Base-by-base conservation (phyloP, 2,113 vertebrate species). In the Oreamnos americanus region DNA sequence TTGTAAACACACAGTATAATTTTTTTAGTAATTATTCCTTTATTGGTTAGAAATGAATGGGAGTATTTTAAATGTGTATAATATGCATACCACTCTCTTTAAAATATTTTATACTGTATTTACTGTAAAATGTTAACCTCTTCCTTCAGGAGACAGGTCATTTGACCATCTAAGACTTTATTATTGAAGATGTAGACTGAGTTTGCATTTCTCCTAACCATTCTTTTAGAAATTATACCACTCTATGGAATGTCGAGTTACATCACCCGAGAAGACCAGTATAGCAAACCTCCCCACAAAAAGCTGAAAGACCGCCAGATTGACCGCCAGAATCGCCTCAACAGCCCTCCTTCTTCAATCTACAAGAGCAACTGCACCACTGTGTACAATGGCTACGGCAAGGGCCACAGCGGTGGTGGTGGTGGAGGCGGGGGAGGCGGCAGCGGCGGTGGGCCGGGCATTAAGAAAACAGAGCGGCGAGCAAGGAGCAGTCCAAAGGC, bases 241-340 rank as follows among this genome's bases (percentile, higher is more conserved):
- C 99, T 99, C 94, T 99, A 99, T 4, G 99, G 99, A 82, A 99
- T 99, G 99, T 99, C 99, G 36, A 99, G 99, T 99, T 99, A 99
- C 96, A 99, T 99, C 71, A 99, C 99, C 93, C 98, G 99, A 95
- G 99, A 99, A 97, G 99, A 99, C 89, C 99, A 99, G 90, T 99
- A 99, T 99, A 99, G 98, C 98, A 99, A 99, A 97, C 99, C 99
- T 15, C 99, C 99, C 71, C 99, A 99, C 98, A 99, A 99, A 98
- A 99, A 99, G 93, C 99, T 99, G 97, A 99, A 99, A 96, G 99
- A 99, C 94, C 99, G 99, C 98, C 99, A 99, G 98, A 99, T 99
- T 0, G 99, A 99, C 97, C 99, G 99, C 67, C 99, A 99, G 96
- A 99, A 99, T 98, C 99, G 99, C 21, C 99, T 99, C 45, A 99